phyloP scores from a whole-genome alignment of 2,888 invertebrate genomes.

The Rhorus exstirpatorius region DNA sequence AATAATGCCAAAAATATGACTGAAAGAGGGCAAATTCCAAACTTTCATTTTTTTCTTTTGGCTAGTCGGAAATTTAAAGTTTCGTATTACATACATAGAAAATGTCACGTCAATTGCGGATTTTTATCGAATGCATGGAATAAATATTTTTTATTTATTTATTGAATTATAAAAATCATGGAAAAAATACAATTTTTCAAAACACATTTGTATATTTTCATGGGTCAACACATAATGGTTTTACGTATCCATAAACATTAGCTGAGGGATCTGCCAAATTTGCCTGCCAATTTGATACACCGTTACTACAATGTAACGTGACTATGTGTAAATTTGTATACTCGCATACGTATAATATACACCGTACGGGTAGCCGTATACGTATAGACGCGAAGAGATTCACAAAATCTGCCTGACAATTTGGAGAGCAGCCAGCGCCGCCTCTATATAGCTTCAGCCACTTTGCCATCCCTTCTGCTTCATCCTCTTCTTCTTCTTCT shows the following conservation, averaged over 20 bases:
- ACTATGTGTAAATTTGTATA: not conserved
- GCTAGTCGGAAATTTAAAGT: too few relatives aligned
- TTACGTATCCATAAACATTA: not conserved
- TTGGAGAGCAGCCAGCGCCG: slow-evolving; percentile 53
- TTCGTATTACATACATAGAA: too few relatives aligned
- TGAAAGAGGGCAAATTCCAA: too few relatives aligned
- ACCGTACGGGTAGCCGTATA: not conserved
- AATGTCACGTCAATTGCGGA: too few relatives aligned
- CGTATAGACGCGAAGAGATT: slow-evolving; percentile 27
- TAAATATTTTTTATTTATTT: too few relatives aligned
- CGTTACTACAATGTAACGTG: not conserved
- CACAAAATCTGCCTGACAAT: slow-evolving; percentile 54
- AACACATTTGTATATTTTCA: too few relatives aligned
- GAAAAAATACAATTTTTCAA: too few relatives aligned
- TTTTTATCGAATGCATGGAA: too few relatives aligned
- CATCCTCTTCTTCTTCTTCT: not conserved
- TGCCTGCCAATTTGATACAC: slow-evolving; percentile 23
- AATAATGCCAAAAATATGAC: too few relatives aligned
- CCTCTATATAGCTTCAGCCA: slow-evolving; percentile 47
- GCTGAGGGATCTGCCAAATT: slow-evolving; percentile 18
- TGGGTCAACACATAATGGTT: too few relatives aligned
- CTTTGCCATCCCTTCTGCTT: slow-evolving; percentile 44
- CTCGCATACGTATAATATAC: slow-evolving; percentile 24
- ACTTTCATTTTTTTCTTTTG: too few relatives aligned
- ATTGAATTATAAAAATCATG: too few relatives aligned